These are phyloP conservation scores for Oreotragus oreotragus DNA, from an alignment of 2,113 vertebrate species.

Conservation along the genomic window DNA sequence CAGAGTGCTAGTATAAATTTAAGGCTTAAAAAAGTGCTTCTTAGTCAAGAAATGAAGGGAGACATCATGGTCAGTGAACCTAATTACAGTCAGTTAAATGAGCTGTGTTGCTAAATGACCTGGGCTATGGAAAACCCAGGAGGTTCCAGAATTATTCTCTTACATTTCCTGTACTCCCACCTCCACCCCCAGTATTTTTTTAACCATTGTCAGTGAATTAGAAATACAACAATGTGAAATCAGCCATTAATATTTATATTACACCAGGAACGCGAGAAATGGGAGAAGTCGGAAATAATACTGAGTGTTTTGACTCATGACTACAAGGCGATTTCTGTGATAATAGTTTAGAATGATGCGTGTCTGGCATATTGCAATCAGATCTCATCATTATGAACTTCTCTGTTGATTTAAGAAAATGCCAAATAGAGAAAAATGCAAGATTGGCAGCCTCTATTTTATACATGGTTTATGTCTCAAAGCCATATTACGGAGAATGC, in stretches of 20 bases:
- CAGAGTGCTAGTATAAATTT: neutral
- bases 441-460: neutral
- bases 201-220: slow-evolving; percentile 7
- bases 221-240: neutral
- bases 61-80: neutral
- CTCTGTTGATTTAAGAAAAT: neutral
- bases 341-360: neutral
- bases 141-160: slow-evolving; percentile 36
- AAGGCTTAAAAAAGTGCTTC: neutral
- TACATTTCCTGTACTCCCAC: slow-evolving; percentile 11
- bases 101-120: neutral
- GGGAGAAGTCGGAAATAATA: slow-evolving; percentile 23
- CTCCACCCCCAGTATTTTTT: neutral
- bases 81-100: neutral
- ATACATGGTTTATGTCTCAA: neutral
- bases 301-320: neutral
- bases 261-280: neutral
- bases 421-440: neutral
- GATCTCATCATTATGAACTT: neutral
- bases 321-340: neutral
- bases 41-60: neutral
- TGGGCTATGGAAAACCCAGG: neutral
- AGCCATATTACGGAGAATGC: neutral
- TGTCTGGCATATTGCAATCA: neutral
- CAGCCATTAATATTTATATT: slow-evolving; percentile 16